Base-by-base conservation (phyloP, 2,797 vertebrate genomes). In the Girardinus metallicus region DNA sequence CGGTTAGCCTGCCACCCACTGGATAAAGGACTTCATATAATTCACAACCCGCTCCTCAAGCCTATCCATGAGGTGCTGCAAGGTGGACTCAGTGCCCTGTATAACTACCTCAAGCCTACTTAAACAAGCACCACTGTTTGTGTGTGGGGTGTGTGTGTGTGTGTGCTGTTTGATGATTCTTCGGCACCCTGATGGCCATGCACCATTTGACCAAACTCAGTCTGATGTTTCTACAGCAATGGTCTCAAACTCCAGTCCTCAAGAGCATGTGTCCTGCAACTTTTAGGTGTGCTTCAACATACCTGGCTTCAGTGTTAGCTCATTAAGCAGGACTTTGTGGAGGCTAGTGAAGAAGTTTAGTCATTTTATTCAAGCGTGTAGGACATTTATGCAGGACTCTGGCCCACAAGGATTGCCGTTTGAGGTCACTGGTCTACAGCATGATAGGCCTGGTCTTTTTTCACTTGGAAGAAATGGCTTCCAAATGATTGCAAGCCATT, bases 21-120 rank as follows among this genome's bases (percentile, higher is more conserved):
- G 93, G 98, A 99, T 93, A 99, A 97, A 86, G 98, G 98, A 21
- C 95, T 99, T n/a, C 98, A 99, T 85, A 96, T 99, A 10, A 90
- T 96, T 46, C 96, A 97, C 72, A 99, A 99, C 86, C 98, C 98
- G 3, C 91, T 99, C 41, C 84, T 97, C 41, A 98, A 97, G 77
- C 97, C 98, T 1, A 95, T 99, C 72, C 95, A 97, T 0, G 97
- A 98, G 90, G 94, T 97, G 2, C 79, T 98, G 2, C 97, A 97
- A 23, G 97, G 97, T 0, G 98, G 98, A 3, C 94, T 99, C 66
- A 95, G 95, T 62, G 94, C 94, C 74, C 92, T 96, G 55, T 96
- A 96, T 85, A 95, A 93, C 92, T 96, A 96, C 87, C 95, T 96
- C 86, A 96, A 94, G 79, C 94, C 93, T 74, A 88, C 91, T 43